phyloP scores from a whole-genome alignment of 2,888 invertebrate species.

The Germaria angustata region DNA sequence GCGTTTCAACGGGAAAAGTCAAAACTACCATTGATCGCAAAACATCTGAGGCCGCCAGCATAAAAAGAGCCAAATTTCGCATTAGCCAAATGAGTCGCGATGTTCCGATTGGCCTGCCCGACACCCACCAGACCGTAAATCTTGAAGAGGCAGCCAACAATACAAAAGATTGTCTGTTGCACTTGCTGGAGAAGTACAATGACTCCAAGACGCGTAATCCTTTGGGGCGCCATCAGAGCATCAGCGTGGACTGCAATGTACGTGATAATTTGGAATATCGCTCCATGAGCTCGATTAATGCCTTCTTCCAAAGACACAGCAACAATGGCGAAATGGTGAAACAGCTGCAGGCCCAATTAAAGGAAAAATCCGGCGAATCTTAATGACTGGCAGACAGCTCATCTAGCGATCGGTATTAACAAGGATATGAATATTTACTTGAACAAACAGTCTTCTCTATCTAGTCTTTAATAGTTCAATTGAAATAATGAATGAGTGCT shows the following conservation, averaged over 20 bases:
- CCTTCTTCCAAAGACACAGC: conserved; percentile 87
- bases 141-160: conserved; percentile 83
- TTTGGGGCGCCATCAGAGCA: conserved; percentile 85
- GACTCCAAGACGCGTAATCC: conserved; percentile 81
- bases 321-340: conserved; percentile 75
- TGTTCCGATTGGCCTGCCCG: conserved; percentile 85
- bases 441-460: conserved; percentile 33
- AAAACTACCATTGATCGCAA: conserved; percentile 54
- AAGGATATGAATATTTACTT: conserved; percentile 4
- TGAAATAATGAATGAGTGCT: conserved; percentile 5
- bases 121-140: conserved; percentile 82
- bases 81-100: conserved; percentile 86
- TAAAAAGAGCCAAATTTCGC: conserved; percentile 83
- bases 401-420: not conserved
- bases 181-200: conserved; percentile 87
- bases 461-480: conserved; percentile 62
- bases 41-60: conserved; percentile 74
- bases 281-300: conserved; percentile 90
- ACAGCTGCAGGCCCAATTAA: conserved; percentile 78
- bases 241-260: conserved; percentile 88
- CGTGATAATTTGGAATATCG: conserved; percentile 87
- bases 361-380: conserved; percentile 72
- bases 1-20: conserved; percentile 65
- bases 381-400: not conserved
- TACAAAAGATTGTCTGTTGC: conserved; percentile 88